phyloP scores from a whole-genome alignment of 2,797 vertebrate genomes.

The Hoplostethus mediterraneus region DNA sequence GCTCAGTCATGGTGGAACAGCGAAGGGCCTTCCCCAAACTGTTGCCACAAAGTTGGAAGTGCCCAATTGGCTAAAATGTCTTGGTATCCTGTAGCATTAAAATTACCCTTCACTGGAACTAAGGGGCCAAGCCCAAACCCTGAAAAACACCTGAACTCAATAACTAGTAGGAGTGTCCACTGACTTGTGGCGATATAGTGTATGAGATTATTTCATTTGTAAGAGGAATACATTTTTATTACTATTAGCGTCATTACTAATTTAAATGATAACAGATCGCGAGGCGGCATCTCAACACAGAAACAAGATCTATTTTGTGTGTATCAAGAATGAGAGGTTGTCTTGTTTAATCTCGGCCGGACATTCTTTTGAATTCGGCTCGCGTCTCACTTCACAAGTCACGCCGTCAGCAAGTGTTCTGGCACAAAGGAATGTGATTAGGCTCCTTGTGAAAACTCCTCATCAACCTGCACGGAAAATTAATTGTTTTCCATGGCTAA shows the following conservation, averaged over 20 bases:
- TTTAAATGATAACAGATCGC: conserved; percentile 34
- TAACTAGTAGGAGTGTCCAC: too few species aligned
- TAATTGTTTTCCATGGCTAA: conserved; percentile 80
- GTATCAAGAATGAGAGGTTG: conserved; percentile 47
- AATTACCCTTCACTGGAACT: too few species aligned
- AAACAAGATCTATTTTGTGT: conserved; percentile 41
- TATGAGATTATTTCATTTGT: background rate
- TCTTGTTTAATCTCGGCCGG: conserved; percentile 49
- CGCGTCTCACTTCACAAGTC: conserved; percentile 56
- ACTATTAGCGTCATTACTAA: background rate
- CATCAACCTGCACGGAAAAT: conserved; percentile 75
- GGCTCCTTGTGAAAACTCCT: conserved; percentile 72
- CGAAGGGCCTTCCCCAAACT: too few species aligned
- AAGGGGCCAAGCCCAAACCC: too few species aligned
- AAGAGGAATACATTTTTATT: background rate
- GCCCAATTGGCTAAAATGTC: too few species aligned
- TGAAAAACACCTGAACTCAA: too few species aligned
- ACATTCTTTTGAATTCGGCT: conserved; percentile 64
- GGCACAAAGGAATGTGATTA: conserved; percentile 70
- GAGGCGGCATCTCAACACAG: conserved; percentile 25
- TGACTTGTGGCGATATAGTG: too few species aligned
- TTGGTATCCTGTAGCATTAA: too few species aligned
- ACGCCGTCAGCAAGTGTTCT: conserved; percentile 69
- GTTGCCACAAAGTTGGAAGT: too few species aligned
- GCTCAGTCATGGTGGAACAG: too few species aligned